Conservation (phyloP, 2,113 vertebrate genomes). For the Todiramphus saurophagus region DNA sequence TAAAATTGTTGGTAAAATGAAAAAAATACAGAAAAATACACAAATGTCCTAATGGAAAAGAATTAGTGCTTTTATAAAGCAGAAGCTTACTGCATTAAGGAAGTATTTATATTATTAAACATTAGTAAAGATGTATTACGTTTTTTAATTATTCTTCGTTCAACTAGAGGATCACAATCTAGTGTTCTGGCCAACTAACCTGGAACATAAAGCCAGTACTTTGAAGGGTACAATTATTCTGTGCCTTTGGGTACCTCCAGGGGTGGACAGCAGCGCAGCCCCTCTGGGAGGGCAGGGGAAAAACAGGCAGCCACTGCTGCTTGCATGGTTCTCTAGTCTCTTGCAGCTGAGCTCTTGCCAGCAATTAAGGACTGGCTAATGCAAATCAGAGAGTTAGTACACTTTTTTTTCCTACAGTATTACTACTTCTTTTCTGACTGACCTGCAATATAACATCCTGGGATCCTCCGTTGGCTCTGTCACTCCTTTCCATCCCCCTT, state of each 20-base stretch:
- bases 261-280: rapidly evolving
- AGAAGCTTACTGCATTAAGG: background rate
- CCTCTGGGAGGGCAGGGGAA: background rate
- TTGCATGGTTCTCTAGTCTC: background rate
- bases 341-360: background rate
- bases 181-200: background rate
- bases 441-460: background rate
- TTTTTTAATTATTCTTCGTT: background rate
- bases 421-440: background rate
- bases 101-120: background rate
- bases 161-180: background rate
- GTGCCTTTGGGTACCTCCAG: background rate
- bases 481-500: background rate
- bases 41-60: background rate
- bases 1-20: slow-evolving; percentile 8
- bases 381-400: background rate
- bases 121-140: background rate
- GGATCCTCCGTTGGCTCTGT: background rate
- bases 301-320: background rate
- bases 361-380: background rate
- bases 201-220: background rate
- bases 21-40: background rate
- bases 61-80: slow-evolving; percentile 24
- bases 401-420: background rate
- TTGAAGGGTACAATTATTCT: background rate